Evolutionary conservation across 1,140 invertebrate species (phyloP).

Genomic region (Scaptomyza graminum): DNA sequence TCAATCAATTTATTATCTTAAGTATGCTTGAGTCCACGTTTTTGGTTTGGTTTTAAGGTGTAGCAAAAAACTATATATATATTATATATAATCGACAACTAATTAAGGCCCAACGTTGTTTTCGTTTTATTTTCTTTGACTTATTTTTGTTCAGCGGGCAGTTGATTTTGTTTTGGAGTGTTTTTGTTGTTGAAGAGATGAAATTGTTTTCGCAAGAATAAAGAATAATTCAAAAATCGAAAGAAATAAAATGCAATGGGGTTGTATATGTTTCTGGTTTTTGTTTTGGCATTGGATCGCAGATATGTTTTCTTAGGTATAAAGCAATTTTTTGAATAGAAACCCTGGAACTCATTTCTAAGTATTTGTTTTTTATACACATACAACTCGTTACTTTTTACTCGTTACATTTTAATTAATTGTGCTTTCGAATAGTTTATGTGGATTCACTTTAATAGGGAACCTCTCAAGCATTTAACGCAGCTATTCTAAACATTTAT

Average conservation of each 20-base stretch:
- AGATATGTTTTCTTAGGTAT: conserved; percentile 43
- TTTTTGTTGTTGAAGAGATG: conserved; percentile 6
- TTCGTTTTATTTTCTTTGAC: background rate
- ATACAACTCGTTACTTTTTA: background rate
- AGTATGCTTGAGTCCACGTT: conserved; percentile 67
- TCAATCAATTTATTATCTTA: conserved; percentile 63
- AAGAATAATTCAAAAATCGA: background rate
- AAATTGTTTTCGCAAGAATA: conserved; percentile 9
- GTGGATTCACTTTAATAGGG: conserved; percentile 1
- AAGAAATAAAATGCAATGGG: conserved; percentile 25
- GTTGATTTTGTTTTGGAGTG: conserved; percentile 23
- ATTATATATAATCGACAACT: conserved; percentile 39
- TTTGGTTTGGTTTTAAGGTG: conserved; percentile 47
- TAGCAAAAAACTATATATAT: conserved; percentile 53
- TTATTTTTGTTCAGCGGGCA: conserved; percentile 35
- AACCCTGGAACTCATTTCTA: conserved; percentile 39
- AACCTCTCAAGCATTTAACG: conserved; percentile 30
- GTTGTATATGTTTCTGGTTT: conserved; percentile 5
- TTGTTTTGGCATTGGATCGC: conserved; percentile 36
- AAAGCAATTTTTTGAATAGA: conserved; percentile 28
- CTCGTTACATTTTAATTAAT: conserved; percentile 9
- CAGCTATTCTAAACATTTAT: conserved; percentile 33
- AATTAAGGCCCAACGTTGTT: conserved; percentile 41
- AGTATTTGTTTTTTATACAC: conserved; percentile 12
- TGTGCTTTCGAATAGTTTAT: conserved; percentile 17